A percentile compares a stretch with the other conserved stretches of the same genome.
Evolutionary conservation across 2,113 vertebrate species (phyloP).

Genomic region (Colius striatus): DNA sequence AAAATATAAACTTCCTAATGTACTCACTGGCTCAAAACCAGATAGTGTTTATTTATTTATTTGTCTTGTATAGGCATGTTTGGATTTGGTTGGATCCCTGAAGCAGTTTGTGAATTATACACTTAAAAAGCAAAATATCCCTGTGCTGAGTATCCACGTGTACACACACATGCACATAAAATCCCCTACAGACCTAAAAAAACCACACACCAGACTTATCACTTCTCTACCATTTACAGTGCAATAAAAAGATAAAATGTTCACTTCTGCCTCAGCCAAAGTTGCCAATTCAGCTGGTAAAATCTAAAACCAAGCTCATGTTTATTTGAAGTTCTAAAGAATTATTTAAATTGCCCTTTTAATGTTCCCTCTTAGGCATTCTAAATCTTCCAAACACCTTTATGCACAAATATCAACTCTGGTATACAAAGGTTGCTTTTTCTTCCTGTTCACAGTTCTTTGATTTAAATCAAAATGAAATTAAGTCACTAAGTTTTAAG

Average conservation of each 20-base stretch:
- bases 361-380: background rate
- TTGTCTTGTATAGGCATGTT: background rate
- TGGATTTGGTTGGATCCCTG: background rate
- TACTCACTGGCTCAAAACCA: background rate
- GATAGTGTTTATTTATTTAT: background rate
- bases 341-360: background rate
- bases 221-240: background rate
- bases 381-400: slow-evolving; percentile 12
- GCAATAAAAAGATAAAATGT: slow-evolving; percentile 7
- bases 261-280: background rate
- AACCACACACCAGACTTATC: background rate
- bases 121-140: background rate
- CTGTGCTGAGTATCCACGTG: background rate
- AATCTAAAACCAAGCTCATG: background rate
- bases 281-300: background rate
- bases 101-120: slow-evolving; percentile 1
- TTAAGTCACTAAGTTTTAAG: background rate
- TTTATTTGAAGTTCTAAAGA: slow-evolving; percentile 25
- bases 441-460: background rate
- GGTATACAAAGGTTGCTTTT: background rate
- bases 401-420: background rate
- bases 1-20: background rate
- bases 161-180: background rate
- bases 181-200: accelerated
- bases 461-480: background rate